Evolutionary conservation across 2,113 vertebrate species (phyloP), one percentile per base, ranked within the genome.

Genomic region (Anolis carolinensis): DNA sequence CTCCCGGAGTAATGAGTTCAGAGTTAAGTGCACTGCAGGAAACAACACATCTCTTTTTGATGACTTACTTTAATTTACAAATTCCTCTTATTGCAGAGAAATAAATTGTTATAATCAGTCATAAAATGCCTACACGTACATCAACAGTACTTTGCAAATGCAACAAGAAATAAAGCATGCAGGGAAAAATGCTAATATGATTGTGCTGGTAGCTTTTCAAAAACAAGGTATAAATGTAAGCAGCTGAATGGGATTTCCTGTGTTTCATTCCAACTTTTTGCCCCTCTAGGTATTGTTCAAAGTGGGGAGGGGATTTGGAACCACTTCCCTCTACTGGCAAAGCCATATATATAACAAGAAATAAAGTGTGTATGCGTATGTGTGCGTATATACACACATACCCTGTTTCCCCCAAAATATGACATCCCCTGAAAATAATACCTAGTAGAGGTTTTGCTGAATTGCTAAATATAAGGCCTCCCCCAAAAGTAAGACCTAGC

Each of bases 271-370:
- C 85, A 76, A 89, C 85, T 84, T 87, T 77, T 86, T 91, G 82
- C 13, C 91, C 32, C 48, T 74, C 88, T 50, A 55, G 88, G 84
- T 32, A 59, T 36, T 81, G 77, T 82, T 89, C 74, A 81, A 83
- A 87, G 25, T 36, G 14, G 48, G 44, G 72, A 11, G 86, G 10
- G 59, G 86, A 84, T 82, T 94, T 79, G 91, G 88, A 91, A 95
- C 85, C 95, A 93, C 89, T 97, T 97, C 96, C 94, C 96, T 95
- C 98, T 98, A 86, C 94, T 96, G 97, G 95, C 67, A 78, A 27
- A 27, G 86, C 25, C 5, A 75, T 52, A 85, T 85, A 85, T 91
- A 0, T 87, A n/a, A n/a, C n/a, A n/a, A n/a, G n/a, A n/a, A n/a
- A n/a, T n/a, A n/a, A n/a, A n/a, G n/a, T n/a, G n/a, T n/a, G n/a